Evolutionary conservation across 1,140 invertebrate genomes (phyloP), one percentile per base, ranked within the genome.

Genomic region (Neodiprion lecontei): DNA sequence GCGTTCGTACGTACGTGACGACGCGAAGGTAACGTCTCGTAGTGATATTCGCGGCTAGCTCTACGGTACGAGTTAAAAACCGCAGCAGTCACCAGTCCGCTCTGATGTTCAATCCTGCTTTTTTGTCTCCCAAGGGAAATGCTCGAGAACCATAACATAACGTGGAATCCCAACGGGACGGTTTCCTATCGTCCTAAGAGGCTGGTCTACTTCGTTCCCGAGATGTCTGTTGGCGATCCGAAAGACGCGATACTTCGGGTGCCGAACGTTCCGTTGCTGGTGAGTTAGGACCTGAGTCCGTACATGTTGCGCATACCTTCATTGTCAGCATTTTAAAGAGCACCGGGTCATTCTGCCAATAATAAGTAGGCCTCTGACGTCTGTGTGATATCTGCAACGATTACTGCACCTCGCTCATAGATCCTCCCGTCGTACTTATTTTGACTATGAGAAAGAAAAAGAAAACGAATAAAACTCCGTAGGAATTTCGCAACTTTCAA

Each of bases 231-330:
- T 10, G 94, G 92, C 0, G 86, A 93, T 82, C 90, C 92, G 5
- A 86, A 91, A 49, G 79, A 88, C 0, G 92, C 96, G 75, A 87
- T 88, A 0, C 88, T 97, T 12, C 88, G 89, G 0, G 92, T 94
- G 0, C 91, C 95, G 0, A 98, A 98, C 84, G 90, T 96, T 79
- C 93, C 95, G 1, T 87, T 96, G 78, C 87, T 97, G 89, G 96
- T 95, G 87, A 91, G 88, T 79, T 10, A 21, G 72, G 47, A 9
- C 61, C 47, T 47, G 28, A 69, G 12, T 74, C 21, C 9, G 21
- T 61, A 68, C 17, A 67, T 23, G 14, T 74, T 14, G 53, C 0
- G 28, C 5, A 12, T 69, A 23, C 67, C 84, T 12, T 84, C 84
- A 8, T 74, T 82, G 71, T 83, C 85, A 47, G 82, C 81, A 14